phyloP scores from a whole-genome alignment of 2,797 vertebrate species.

The Acropternis orthonyx region DNA sequence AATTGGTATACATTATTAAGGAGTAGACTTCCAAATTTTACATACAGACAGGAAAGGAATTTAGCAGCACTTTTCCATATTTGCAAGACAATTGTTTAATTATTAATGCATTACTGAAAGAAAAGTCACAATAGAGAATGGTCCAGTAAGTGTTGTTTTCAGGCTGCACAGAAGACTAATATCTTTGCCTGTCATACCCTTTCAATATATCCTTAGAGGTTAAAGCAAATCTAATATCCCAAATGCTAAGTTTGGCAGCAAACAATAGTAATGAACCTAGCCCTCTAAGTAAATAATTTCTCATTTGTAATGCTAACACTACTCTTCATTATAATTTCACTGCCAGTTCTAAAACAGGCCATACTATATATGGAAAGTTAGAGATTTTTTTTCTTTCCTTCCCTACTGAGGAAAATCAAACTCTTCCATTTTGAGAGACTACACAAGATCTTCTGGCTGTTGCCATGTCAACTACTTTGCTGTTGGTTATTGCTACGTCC shows the following conservation, averaged over 20 bases:
- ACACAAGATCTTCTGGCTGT: not conserved
- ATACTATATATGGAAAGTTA: not conserved
- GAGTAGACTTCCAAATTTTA: not conserved
- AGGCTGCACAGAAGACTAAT: not conserved
- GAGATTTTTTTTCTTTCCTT: not conserved
- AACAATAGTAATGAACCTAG: not conserved
- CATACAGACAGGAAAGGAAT: not conserved
- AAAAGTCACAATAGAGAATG: not conserved
- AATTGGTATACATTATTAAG: not conserved
- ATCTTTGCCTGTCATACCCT: not conserved
- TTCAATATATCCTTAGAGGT: not conserved
- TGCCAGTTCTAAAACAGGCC: not conserved
- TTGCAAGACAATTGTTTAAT: not conserved
- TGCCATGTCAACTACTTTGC: slow-evolving; percentile 35
- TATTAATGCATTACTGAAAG: not conserved
- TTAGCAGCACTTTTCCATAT: not conserved
- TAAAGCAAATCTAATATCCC: not conserved
- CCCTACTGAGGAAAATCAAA: not conserved
- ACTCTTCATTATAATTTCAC: not conserved
- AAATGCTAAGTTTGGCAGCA: not conserved
- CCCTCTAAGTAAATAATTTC: not conserved
- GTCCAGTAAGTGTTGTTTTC: not conserved
- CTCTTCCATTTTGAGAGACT: not conserved
- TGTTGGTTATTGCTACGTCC: not conserved
- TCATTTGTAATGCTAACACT: not conserved